Base-by-base conservation (phyloP, 2,797 vertebrate species). In the Phalloptychus januarius region DNA sequence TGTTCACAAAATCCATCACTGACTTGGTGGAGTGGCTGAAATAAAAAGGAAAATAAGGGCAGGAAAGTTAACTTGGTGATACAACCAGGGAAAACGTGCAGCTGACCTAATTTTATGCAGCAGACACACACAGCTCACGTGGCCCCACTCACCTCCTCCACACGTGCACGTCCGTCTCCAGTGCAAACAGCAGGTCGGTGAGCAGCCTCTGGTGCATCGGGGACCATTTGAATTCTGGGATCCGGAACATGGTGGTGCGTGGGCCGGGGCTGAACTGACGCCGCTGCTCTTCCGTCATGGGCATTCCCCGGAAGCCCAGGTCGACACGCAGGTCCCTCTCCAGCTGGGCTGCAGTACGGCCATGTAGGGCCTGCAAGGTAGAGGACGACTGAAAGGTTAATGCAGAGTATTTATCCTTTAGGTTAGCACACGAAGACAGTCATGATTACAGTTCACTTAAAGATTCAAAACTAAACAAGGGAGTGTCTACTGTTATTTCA, bases 1-100 rank as follows among this genome's bases (percentile, higher is more conserved):
- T 99, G 95, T 99, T 99, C 92, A 99, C 98, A 90, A 99, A 99
- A 93, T 99, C 98, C 98, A 99, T 99, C 79, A 99, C 97, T 23
- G 98, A 99, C 92, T 99, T 99, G 67, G 98, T 99, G 44, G 98
- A 98, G 94, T 99, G 98, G 94, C 98, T 99, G 93, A 38, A 95
- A 93, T 0, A 48, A 56, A 71, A 72, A 69, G 0, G 65, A 78
- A 2, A 42, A 15, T 15, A 44, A 71, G 12, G 25, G 67, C 67
- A 70, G n/a, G 25, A 36, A n/a, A 3, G 31, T 63, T 52, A 16
- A 44, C 48, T 6, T 54, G 10, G 15, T 65, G 33, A 77, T 7
- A 12, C 44, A 25, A 36, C 38, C 7, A 12, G 67, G 25, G 40
- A n/a, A 70, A 70, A 42, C 5, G 6, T 45, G 67, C 2, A 10